Evolutionary conservation across 2,113 vertebrate species (phyloP), one percentile per base, ranked within the genome.

Genomic region (Platysternon megacephalum): DNA sequence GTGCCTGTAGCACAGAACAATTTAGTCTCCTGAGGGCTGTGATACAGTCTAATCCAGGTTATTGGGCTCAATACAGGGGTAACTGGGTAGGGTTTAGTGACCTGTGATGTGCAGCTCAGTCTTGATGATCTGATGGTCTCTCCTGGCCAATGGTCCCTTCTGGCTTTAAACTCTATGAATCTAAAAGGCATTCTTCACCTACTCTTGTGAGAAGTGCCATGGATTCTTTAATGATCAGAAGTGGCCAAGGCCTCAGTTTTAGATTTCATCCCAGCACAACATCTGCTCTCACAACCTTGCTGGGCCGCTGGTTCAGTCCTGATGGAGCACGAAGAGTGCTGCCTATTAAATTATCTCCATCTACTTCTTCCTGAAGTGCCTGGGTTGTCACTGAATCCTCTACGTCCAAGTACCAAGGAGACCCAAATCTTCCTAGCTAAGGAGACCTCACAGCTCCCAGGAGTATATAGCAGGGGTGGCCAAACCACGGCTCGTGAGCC

Each of bases 381-480:
- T 96, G 95, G 93, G 95, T 94, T 97, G 95, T 95, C 92, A 88
- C 94, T 94, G 89, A 93, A 95, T 96, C 96, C 95, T 97, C 93
- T 96, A 96, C 42, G 24, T 82, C 79, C 89, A 35, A 95, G 91
- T 92, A 90, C 79, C 85, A 44, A 24, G 5, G 65, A 72, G 82
- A 84, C 83, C 87, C 52, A 91, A 78, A 92, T 94, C 92, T 92
- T 32, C 56, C 28, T 61, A 32, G 28, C 28, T 61, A 32, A 72
- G 8, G 65, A 72, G 65, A 39, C 24, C 58, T 87, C 53, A 39
- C 19, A 72, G 17, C 65, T 39, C n/a, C 19, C 35, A 22, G n/a
- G n/a, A 72, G 35, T 39, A 19, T n/a, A n/a, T n/a, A 39, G 55
- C 28, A 13, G 24, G 11, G 28, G 28, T 29, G 56, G 56, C 28